A percentile compares a stretch with the other conserved stretches of the same genome.
Conservation (phyloP, 2,888 invertebrate species). For the Zeuzera pyrina region DNA sequence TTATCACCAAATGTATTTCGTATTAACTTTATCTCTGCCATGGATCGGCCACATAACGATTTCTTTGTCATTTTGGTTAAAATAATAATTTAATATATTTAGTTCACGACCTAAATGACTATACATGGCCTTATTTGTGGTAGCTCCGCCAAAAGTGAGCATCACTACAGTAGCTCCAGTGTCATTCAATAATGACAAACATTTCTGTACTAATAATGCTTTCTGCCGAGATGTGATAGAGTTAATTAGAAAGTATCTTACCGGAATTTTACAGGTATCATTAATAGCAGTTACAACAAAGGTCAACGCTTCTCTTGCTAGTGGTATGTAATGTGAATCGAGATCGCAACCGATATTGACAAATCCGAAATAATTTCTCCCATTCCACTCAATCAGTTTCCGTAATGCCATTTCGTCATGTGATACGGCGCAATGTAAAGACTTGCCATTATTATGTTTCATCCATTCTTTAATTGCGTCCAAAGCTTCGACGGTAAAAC, state of each 20-base stretch:
- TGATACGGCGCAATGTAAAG: slow-evolving; percentile 7
- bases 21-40: too few species aligned
- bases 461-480: neutral
- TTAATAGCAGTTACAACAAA: slow-evolving; percentile 11
- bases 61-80: too few species aligned
- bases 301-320: slow-evolving; percentile 11
- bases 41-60: too few species aligned
- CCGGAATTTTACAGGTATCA: slow-evolving; percentile 12
- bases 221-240: slow-evolving; percentile 10
- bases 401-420: slow-evolving; percentile 13
- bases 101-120: neutral
- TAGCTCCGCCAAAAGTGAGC: slow-evolving; percentile 6
- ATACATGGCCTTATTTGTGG: slow-evolving; percentile 10
- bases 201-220: slow-evolving; percentile 7
- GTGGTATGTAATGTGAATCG: slow-evolving; percentile 6
- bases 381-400: slow-evolving; percentile 10
- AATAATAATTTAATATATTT: too few species aligned
- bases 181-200: slow-evolving; percentile 4
- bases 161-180: slow-evolving; percentile 6
- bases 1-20: too few species aligned
- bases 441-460: neutral
- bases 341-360: slow-evolving; percentile 10
- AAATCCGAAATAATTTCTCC: slow-evolving; percentile 4
- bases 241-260: slow-evolving; percentile 10
- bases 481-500: neutral